Conservation (phyloP, 2,888 invertebrate species). For the Allolobophora icterica region DNA sequence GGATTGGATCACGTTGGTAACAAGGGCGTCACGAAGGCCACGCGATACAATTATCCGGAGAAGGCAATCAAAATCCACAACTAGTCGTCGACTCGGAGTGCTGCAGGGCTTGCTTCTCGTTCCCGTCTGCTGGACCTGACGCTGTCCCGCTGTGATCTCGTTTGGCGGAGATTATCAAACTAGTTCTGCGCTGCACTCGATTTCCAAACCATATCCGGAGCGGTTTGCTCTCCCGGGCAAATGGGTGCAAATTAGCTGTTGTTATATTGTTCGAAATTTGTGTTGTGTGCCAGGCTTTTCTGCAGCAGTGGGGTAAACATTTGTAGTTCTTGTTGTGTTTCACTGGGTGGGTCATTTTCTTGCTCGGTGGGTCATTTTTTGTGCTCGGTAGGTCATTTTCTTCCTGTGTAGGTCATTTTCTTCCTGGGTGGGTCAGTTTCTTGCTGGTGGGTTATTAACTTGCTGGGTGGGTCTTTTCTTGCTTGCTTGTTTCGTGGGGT, state of each 20-base stretch:
- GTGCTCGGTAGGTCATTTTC: too few relatives aligned
- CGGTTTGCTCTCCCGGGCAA: not conserved
- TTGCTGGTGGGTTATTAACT: too few relatives aligned
- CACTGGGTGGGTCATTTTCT: not conserved
- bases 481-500: too few relatives aligned
- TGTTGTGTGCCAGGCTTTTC: not conserved
- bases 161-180: not conserved
- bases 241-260: not conserved
- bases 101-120: not conserved
- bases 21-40: constrained; percentile 94
- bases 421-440: too few relatives aligned
- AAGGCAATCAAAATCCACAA: constrained; percentile 99
- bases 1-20: constrained; percentile 86
- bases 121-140: not conserved
- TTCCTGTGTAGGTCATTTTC: too few relatives aligned
- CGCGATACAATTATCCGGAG: constrained; percentile 88
- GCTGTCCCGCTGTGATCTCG: constrained; percentile 17
- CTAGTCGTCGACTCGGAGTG: constrained; percentile 65
- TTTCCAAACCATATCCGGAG: not conserved
- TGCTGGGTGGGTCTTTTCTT: too few relatives aligned
- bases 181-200: constrained; percentile 17
- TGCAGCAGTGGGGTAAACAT: not conserved
- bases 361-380: too few relatives aligned
- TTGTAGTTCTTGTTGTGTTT: not conserved
- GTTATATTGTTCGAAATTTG: not conserved